phyloP scores from a whole-genome alignment of 2,888 invertebrate genomes.

The Lasioglossum lativentre region DNA sequence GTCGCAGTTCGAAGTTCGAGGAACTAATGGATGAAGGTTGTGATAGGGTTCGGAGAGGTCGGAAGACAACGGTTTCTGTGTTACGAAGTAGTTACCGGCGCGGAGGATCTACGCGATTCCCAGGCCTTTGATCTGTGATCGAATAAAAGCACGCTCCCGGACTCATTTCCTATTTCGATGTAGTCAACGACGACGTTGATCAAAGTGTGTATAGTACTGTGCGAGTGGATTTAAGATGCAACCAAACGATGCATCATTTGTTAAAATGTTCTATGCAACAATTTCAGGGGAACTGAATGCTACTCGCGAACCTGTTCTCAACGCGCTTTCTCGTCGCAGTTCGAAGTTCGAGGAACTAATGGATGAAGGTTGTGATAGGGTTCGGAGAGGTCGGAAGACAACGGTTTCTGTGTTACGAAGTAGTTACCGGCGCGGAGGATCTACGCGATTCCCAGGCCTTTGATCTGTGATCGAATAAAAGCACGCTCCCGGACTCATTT shows the following conservation, averaged over 20 bases:
- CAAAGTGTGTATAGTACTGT: neutral
- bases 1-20: no score
- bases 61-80: neutral
- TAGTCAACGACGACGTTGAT: neutral
- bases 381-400: neutral
- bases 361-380: neutral
- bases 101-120: neutral
- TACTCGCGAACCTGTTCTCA: no score
- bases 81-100: neutral
- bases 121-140: neutral
- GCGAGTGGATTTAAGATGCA: neutral
- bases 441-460: neutral
- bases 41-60: neutral
- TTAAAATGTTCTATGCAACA: no score
- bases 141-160: neutral
- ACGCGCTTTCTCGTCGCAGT: no score
- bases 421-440: neutral
- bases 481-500: neutral
- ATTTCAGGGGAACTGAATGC: no score
- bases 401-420: neutral
- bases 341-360: no score
- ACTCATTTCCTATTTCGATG: constrained; percentile 8
- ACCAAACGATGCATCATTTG: no score
- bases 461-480: neutral
- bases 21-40: neutral